Evolutionary conservation across 2,888 invertebrate species (phyloP).

Genomic region (Dryobotodes eremita): DNA sequence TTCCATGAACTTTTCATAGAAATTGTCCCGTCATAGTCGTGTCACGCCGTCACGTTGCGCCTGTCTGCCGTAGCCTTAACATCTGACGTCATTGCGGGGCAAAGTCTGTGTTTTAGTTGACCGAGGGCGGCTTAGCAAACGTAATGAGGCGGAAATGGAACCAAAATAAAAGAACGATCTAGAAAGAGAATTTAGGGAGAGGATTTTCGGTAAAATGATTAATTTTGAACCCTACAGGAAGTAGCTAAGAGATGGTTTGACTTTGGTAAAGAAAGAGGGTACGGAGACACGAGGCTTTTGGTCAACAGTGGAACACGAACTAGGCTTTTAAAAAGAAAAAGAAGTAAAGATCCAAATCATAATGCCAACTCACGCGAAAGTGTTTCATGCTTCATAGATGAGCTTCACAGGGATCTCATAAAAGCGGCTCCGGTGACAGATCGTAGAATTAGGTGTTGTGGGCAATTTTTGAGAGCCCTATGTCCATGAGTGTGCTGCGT

Average conservation of each 20-base stretch:
- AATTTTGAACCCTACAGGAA: conserved; percentile 3
- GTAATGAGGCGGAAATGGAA: conserved; percentile 47
- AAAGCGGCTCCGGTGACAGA: no score
- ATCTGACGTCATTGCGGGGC: conserved; percentile 22
- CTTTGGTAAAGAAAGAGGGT: background rate
- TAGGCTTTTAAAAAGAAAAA: background rate
- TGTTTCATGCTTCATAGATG: no score
- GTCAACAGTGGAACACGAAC: background rate
- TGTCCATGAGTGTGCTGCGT: no score
- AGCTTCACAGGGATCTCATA: no score
- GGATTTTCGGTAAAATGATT: conserved; percentile 3
- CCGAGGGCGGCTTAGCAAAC: conserved; percentile 37
- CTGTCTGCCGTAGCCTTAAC: background rate
- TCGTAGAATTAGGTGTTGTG: no score
- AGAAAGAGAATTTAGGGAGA: background rate
- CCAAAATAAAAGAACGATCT: conserved; percentile 27
- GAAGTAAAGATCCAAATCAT: background rate
- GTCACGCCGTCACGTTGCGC: background rate
- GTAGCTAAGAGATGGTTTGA: background rate
- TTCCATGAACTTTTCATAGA: background rate
- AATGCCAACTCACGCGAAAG: no score
- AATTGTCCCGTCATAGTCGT: background rate
- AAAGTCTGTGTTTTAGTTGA: conserved; percentile 35
- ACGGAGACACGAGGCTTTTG: no score
- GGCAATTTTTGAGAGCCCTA: no score